Evolutionary conservation across 1,140 invertebrate species (phyloP), one percentile per base, ranked within the genome.

Genomic region (Neuroterus valhalla): DNA sequence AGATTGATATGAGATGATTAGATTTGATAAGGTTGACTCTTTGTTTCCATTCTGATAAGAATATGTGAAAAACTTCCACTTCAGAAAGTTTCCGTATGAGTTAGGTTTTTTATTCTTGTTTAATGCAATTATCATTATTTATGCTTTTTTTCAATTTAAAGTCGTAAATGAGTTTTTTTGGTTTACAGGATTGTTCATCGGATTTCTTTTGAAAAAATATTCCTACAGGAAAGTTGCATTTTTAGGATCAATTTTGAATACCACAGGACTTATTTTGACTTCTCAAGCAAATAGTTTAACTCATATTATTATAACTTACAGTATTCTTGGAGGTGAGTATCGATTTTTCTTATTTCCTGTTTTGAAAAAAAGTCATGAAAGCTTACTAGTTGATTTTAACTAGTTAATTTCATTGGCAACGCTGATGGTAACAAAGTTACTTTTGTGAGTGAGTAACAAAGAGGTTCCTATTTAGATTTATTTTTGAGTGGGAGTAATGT

Each of bases 171-270:
- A 17, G 62, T 43, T 15, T 14, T 48, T 46, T 14, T 31, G 68
- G 48, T 45, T 62, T 72, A 26, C 55, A 89, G 94, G 94, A 17
- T 91, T 95, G 77, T 93, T 95, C 81, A 92, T 94, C 70, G 94
- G 94, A 4, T 94, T 94, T 1, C 89, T 95, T 73, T 92, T 95
- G 66, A 94, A 93, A 86, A 93, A 92, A 78, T 95, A 94, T 83
- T 94, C 93, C 26, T 95, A 93, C 80, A 90, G 94, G 72, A 94
- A 94, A 88, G 93, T 95, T 3, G 94, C 94, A 76, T 85, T 94
- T 12, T 91, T 93, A 17, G 94, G 94, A 10, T 92, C 93, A 2
- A 79, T 92, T 26, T 90, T 95, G 72, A 93, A 92, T 71, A 93
- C 92, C 12, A 84, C 92, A 12, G 94, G 93, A 3, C 89, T 95